These are phyloP conservation scores for Masnerella sp. DNA, from an alignment of 2,888 invertebrate genomes.

Conservation along the genomic window DNA sequence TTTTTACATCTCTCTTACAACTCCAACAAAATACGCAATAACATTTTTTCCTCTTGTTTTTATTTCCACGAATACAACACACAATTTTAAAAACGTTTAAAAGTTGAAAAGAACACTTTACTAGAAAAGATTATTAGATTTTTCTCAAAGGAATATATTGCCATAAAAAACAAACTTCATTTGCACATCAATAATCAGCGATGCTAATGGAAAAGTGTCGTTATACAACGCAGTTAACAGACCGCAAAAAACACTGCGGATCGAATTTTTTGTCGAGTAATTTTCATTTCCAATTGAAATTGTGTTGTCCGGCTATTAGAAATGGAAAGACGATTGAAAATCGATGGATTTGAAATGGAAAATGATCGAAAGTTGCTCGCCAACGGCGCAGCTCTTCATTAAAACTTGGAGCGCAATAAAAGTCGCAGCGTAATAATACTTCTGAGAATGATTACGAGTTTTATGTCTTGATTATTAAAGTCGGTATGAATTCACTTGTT, in stretches of 20 bases:
- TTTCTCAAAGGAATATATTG: too few relatives aligned
- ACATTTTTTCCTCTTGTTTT: too few relatives aligned
- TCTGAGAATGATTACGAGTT: constrained; percentile 30
- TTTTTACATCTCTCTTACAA: not conserved
- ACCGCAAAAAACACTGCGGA: not conserved
- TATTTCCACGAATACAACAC: too few relatives aligned
- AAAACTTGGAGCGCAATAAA: constrained; percentile 16
- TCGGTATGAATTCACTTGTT: constrained; percentile 33
- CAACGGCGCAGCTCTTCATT: constrained; percentile 23
- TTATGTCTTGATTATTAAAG: constrained; percentile 45
- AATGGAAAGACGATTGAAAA: constrained; percentile 30
- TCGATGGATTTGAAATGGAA: constrained; percentile 23
- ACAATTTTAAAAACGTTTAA: too few relatives aligned
- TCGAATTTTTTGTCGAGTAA: not conserved
- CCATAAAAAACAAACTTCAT: constrained; percentile 15
- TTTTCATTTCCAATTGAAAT: constrained; percentile 2
- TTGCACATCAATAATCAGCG: constrained; percentile 17
- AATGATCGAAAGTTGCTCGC: constrained; percentile 15
- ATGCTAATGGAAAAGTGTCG: constrained; percentile 21
- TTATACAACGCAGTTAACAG: constrained; percentile 21
- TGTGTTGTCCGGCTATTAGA: not conserved
- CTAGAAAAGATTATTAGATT: too few relatives aligned
- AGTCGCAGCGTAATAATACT: constrained; percentile 9
- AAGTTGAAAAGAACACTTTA: too few relatives aligned
- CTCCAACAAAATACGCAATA: too few relatives aligned